A percentile compares a stretch with the other conserved stretches of the same genome.
Conservation (phyloP, 2,113 vertebrate genomes). For the Gasterosteus nipponicus region DNA sequence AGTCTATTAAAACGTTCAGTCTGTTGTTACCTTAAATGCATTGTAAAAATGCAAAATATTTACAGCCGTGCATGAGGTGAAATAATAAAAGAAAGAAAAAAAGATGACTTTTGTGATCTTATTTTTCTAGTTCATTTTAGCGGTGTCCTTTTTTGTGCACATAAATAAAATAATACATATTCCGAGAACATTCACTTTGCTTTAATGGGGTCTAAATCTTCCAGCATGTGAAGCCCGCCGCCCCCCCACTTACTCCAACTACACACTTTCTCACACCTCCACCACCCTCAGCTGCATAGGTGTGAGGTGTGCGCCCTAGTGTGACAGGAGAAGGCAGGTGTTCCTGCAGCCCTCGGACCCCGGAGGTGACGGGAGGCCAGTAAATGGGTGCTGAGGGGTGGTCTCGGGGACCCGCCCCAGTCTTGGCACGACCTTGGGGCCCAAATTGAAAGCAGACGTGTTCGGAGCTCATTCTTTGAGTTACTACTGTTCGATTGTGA, state of each 20-base stretch:
- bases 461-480: slow-evolving; percentile 88
- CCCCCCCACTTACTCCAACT: background rate
- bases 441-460: slow-evolving; percentile 92
- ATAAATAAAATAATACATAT: background rate
- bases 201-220: slow-evolving; percentile 18
- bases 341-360: slow-evolving; percentile 67
- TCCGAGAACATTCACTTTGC: background rate
- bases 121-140: background rate
- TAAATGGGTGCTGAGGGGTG: slow-evolving; percentile 85
- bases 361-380: slow-evolving; percentile 79
- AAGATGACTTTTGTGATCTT: background rate
- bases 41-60: background rate
- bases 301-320: slow-evolving; percentile 43
- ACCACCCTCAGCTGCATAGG: slow-evolving; percentile 25
- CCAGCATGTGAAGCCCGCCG: background rate
- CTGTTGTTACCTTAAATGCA: background rate
- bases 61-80: background rate
- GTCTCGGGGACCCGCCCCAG: slow-evolving; percentile 85
- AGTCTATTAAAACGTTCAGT: background rate
- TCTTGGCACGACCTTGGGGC: slow-evolving; percentile 83
- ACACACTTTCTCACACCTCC: background rate
- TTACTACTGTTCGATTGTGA: slow-evolving; percentile 92
- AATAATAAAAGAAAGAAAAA: background rate
- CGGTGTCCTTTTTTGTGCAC: background rate
- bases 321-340: slow-evolving; percentile 63